These are phyloP conservation scores for Sebastes hubbsi DNA, from an alignment of 2,797 vertebrate genomes.

Conservation along the genomic window DNA sequence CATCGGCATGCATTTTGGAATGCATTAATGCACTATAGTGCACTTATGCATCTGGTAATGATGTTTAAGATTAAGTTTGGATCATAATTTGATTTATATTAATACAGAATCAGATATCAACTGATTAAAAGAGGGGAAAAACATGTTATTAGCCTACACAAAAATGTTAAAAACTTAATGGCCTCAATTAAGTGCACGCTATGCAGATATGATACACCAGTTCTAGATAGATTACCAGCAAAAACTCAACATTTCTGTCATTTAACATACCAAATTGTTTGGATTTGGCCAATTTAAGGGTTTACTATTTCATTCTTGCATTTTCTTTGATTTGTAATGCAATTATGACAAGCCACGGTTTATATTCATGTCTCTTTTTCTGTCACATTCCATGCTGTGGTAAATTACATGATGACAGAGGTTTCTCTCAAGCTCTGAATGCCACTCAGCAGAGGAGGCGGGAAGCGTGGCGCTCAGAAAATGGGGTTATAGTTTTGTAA, in stretches of 20 bases:
- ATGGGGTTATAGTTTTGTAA: slow-evolving; percentile 15
- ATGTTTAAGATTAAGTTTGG: too few relatives aligned
- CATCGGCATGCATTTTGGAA: too few relatives aligned
- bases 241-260: neutral
- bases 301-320: neutral
- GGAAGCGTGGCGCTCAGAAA: neutral
- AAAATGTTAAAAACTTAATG: neutral
- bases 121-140: too few relatives aligned
- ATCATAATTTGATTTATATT: too few relatives aligned
- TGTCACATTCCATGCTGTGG: neutral
- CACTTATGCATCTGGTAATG: too few relatives aligned
- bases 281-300: neutral
- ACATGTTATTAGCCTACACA: neutral
- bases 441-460: neutral
- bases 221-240: neutral
- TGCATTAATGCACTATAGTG: too few relatives aligned
- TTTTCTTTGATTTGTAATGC: neutral
- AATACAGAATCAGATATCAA: too few relatives aligned
- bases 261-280: neutral
- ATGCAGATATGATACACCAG: neutral
- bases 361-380: neutral
- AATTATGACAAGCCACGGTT: neutral
- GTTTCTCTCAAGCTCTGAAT: neutral
- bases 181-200: neutral
- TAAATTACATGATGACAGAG: neutral